Evolutionary conservation across 2,888 invertebrate species (phyloP).

Genomic region (Latrodectus elegans): DNA sequence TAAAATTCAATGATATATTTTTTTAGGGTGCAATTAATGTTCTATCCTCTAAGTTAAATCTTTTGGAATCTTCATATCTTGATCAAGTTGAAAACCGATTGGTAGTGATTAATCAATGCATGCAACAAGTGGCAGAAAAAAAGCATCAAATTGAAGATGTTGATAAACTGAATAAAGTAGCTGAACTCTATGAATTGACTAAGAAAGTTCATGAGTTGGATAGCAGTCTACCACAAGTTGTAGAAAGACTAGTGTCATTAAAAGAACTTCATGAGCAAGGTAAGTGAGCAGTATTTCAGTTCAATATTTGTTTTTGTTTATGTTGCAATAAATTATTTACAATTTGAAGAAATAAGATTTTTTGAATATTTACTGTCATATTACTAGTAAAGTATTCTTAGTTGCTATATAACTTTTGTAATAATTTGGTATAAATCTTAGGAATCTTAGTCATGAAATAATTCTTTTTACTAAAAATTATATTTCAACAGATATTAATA

Average conservation of each 20-base stretch:
- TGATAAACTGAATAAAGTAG: constrained; percentile 76
- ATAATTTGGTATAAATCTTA: background rate
- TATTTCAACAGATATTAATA: too few species aligned
- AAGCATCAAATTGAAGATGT: constrained; percentile 78
- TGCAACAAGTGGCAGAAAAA: constrained; percentile 83
- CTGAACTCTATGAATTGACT: constrained; percentile 88
- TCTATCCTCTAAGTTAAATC: constrained; percentile 84
- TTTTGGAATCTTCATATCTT: constrained; percentile 87
- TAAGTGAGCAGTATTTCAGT: constrained; percentile 78
- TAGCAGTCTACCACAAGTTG: constrained; percentile 85
- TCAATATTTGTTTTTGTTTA: background rate
- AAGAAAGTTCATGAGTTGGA: constrained; percentile 89
- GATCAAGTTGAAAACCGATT: constrained; percentile 89
- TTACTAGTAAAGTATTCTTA: too few species aligned
- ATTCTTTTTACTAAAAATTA: too few species aligned
- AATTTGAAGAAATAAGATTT: background rate
- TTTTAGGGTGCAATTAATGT: constrained; percentile 84
- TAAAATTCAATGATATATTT: too few species aligned
- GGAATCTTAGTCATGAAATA: too few species aligned
- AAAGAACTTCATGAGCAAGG: constrained; percentile 93
- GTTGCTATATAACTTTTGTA: too few species aligned
- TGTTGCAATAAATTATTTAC: constrained; percentile 38
- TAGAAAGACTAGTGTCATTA: constrained; percentile 89
- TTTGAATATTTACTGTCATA: too few species aligned
- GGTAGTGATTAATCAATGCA: constrained; percentile 83